phyloP scores from a whole-genome alignment of 1,140 invertebrate genomes.

The Cryptotermes secundus region DNA sequence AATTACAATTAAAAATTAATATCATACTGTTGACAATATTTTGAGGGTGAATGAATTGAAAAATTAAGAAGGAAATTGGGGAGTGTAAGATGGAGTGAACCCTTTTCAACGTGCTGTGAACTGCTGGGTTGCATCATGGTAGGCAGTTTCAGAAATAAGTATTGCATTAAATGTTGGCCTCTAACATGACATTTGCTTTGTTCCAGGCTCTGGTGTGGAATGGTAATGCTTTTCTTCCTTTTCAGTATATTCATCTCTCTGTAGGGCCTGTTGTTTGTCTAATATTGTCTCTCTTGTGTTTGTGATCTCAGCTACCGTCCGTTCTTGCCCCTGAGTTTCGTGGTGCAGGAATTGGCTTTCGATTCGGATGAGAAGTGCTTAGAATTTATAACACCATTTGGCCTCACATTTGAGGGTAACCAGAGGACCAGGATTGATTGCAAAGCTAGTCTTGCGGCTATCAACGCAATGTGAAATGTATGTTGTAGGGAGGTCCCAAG shows the following conservation, averaged over 20 bases:
- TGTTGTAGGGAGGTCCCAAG: not conserved
- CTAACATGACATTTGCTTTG: conserved; percentile 43
- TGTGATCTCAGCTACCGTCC: conserved; percentile 82
- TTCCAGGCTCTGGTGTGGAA: conserved; percentile 41
- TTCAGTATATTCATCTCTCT: conserved; percentile 22
- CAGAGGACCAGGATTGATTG: conserved; percentile 77
- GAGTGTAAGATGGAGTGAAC: no score
- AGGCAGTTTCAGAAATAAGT: no score
- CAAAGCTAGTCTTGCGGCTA: conserved; percentile 71
- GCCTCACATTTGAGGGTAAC: conserved; percentile 71
- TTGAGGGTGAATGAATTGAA: no score
- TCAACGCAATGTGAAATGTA: conserved; percentile 43
- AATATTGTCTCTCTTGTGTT: conserved; percentile 49
- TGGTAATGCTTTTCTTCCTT: conserved; percentile 33
- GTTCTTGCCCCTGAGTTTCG: conserved; percentile 80
- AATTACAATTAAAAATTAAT: no score
- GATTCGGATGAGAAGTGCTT: conserved; percentile 75
- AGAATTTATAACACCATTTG: conserved; percentile 82
- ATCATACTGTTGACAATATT: no score
- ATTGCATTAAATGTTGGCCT: not conserved
- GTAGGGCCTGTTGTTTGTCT: not conserved
- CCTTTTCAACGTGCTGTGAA: no score
- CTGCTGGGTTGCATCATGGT: no score
- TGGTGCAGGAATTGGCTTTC: conserved; percentile 83
- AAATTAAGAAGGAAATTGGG: no score